Evolutionary conservation across 2,797 vertebrate genomes (phyloP), one percentile per base, ranked within the genome.

Genomic region (Galagoides demidoff): DNA sequence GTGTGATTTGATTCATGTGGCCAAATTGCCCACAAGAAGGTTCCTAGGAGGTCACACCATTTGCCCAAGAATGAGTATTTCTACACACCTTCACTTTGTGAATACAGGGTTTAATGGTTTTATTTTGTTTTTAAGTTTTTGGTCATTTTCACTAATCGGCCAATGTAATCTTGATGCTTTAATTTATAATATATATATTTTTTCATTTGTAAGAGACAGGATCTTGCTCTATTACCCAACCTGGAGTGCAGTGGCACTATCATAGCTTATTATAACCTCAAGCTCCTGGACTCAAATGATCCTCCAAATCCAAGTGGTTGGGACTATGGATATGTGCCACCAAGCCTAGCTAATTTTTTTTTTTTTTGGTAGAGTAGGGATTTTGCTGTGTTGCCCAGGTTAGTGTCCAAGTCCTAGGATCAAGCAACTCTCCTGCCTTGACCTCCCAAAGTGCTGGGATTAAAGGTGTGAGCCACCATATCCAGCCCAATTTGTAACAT

Each of bases 31-130:
- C 59, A 39, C 9, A 2, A 11, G 34, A 29, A 73, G 2, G 5
- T 16, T 6, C 4, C 9, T 17, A 0, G 37, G 22, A 49, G 25
- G 52, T 29, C 1, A 2, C 5, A 19, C 6, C 22, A 1, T 5
- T 3, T n/a, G 14, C 20, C 1, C 0, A 2, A 37, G 31, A 31
- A 16, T 0, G 27, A 23, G n/a, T 12, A 0, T 10, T n/a, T 61
- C 63, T 64, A 23, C 2, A 5, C 3, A 7, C 7, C 22, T 63
- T 52, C 39, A 9, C 66, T 27, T 43, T 49, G 57, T 37, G 68
- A 73, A 37, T 52, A 39, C 3, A 43, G 13, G 7, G 27, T 52
- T 66, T 57, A 25, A 11, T 78, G 70, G n/a, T 61, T 49, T 19
- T n/a, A 55, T 59, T 61, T 25, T 20, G 34, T 73, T 57, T 83